phyloP scores from a whole-genome alignment of 2,888 invertebrate species.

The Torymus aiolomorphi region DNA sequence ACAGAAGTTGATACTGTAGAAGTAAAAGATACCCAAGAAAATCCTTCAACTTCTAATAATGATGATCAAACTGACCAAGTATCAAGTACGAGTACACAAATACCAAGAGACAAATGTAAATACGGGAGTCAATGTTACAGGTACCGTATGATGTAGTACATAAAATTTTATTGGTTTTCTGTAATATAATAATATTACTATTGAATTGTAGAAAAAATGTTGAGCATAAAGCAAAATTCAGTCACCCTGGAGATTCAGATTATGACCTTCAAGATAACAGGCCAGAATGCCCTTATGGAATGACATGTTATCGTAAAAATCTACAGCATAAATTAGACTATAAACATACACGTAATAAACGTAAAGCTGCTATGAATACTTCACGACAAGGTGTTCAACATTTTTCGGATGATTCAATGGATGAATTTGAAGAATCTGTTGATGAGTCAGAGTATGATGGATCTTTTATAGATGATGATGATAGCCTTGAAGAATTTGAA shows the following conservation, averaged over 20 bases:
- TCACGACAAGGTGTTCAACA: constrained; percentile 17
- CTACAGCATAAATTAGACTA: constrained; percentile 79
- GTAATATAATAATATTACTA: too few relatives aligned
- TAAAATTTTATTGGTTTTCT: background rate
- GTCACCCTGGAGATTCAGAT: constrained; percentile 82
- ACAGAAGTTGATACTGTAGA: background rate
- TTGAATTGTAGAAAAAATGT: constrained; percentile 73
- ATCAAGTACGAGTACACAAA: constrained; percentile 33
- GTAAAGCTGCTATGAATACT: constrained; percentile 7
- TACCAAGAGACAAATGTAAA: constrained; percentile 78
- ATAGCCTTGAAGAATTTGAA: constrained; percentile 41
- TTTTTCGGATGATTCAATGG: constrained; percentile 60
- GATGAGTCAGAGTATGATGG: constrained; percentile 72
- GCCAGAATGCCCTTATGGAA: constrained; percentile 80
- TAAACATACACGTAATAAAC: constrained; percentile 67
- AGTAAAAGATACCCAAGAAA: background rate
- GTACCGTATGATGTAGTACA: constrained; percentile 68
- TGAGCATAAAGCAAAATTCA: constrained; percentile 79
- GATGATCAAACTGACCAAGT: constrained; percentile 35
- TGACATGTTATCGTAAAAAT: constrained; percentile 78
- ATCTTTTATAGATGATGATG: constrained; percentile 57
- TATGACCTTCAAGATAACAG: constrained; percentile 76
- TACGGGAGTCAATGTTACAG: constrained; percentile 82
- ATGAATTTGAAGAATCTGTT: constrained; percentile 71
- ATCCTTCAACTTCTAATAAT: too few relatives aligned